Base-by-base conservation (phyloP, 2,797 vertebrate genomes). In the Hydrolagus colliei region DNA sequence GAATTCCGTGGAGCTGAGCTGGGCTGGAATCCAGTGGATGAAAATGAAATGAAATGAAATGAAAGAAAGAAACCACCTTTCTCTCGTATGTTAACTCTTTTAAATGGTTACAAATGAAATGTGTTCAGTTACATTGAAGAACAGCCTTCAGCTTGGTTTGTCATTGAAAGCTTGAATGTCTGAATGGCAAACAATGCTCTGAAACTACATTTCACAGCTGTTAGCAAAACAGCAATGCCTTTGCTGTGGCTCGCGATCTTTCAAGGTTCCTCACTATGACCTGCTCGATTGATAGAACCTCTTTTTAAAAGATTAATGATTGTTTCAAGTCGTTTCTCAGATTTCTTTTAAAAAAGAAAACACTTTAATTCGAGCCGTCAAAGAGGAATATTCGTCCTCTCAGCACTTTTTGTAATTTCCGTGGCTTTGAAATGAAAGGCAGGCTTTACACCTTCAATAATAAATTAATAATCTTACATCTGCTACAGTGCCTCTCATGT, bases 381-480 rank as follows among this genome's bases (percentile, higher is more conserved):
- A 84, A 71, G 59, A 63, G 63, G 78, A 63, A 16, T 27, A 14
- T 80, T 65, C 22, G 61, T 65, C 62, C 27, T 35, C 67, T 79
- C 61, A 63, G 77, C 61, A 63, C n/a, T 27, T 63, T 62, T 79
- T 79, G 59, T 63, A 61, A 27, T 62, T 63, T 67, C 59, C 63
- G 65, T 80, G 16, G 61, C 61, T 22, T 27, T n/a, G 41, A 62
- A 62, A 78, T n/a, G 76, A 78, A 78, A 78, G 76, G 41, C 20
- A 22, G 78, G 6, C 62, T 35, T 80, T 80, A 27, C 22, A 67
- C 78, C 62, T 80, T 80, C 22, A 63, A 52, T 52, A 52, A 52
- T 52, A 52, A 52, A 52, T 52, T 6, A 52, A 52, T 52, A 52
- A 52, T 52, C 6, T 52, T 52, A 52, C 41, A 52, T 52, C 6